Base-by-base conservation (phyloP, 2,888 invertebrate species). In the Andrena hattorfiana region DNA sequence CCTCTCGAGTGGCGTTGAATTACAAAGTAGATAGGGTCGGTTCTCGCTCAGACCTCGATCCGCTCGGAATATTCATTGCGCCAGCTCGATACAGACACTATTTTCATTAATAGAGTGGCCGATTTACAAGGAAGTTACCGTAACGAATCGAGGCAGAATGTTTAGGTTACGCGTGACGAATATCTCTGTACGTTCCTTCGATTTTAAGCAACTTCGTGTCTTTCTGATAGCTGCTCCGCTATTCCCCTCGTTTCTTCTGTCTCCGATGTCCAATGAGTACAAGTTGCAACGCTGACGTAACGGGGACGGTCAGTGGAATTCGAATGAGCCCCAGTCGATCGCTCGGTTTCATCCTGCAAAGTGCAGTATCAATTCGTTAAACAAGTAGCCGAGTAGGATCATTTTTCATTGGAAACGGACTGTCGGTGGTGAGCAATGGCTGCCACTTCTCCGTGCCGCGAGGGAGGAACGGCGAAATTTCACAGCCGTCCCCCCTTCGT, bases 351-450 rank as follows among this genome's bases (percentile, higher is more conserved):
- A 72, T 82, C 30, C 49, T 0, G 82, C 32, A 35, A 73, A 77
- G 83, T 70, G 77, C 68, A 20, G 70, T 56, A 70, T 77, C 73
- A 82, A 82, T 82, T 69, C 73, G 83, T 83, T 71, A 68, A 83
- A 77, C 77, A 71, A 71, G 66, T 72, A 59, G 56, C 10, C 10
- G 42, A n/a, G 49, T 16, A 32, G 28, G 60, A 67, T 71, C 62
- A 64, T 82, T 79, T 75, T 79, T 82, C 75, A 75, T 67, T 70
- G 20, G 63, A n/a, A 32, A 48, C 20, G 20, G 26, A 26, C 59
- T 20, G 42, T 42, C 71, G 71, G 56, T 59, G 49, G n/a, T 8
- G 66, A 64, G 63, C 71, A 67, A 72, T 60, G 71, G 64, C 72
- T 60, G 64, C 32, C 82, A 72, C 68, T 77, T 82, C 68, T 64